Evolutionary conservation across 2,113 vertebrate genomes (phyloP).

Genomic region (Columbina picui): DNA sequence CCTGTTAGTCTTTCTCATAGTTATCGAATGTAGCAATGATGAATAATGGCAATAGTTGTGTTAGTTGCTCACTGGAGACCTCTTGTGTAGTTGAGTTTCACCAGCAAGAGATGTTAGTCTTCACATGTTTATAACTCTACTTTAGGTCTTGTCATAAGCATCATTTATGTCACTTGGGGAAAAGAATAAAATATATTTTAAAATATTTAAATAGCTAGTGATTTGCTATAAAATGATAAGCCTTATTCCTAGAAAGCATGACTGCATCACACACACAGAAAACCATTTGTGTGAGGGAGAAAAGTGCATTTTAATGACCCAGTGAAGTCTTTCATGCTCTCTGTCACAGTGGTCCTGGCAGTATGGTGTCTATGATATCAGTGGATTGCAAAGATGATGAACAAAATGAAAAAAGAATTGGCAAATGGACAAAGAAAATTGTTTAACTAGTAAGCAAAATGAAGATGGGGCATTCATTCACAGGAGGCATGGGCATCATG

Average conservation of each 20-base stretch:
- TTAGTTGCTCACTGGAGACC: neutral
- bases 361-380: rapidly evolving
- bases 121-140: neutral
- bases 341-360: neutral
- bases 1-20: neutral
- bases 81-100: neutral
- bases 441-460: neutral
- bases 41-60: neutral
- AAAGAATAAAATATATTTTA: neutral
- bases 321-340: neutral
- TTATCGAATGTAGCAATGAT: neutral
- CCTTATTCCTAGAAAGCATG: neutral
- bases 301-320: neutral
- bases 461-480: neutral
- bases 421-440: neutral
- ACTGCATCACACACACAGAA: neutral
- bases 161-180: neutral
- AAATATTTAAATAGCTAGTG: neutral
- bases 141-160: neutral
- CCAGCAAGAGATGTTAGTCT: neutral
- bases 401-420: neutral
- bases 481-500: neutral
- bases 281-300: neutral
- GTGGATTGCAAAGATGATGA: neutral
- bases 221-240: neutral